Conservation (phyloP, 2,888 invertebrate species). For the Cyclophora albipunctata region DNA sequence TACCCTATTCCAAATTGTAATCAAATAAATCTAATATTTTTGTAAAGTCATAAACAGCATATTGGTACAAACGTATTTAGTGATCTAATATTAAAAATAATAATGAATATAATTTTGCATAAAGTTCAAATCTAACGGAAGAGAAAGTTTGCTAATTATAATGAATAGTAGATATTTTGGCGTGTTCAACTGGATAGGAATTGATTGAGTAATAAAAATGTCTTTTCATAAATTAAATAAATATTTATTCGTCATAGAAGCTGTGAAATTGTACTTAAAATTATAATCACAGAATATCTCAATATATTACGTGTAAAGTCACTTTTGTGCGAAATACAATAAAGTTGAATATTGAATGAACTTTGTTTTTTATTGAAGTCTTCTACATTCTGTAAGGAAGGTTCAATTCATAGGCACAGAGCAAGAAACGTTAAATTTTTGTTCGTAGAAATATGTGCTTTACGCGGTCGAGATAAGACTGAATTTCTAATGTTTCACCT, state of each 20-base stretch:
- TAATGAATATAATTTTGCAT: conserved; percentile 8
- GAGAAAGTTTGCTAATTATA: not conserved
- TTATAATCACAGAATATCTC: conserved; percentile 63
- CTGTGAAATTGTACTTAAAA: conserved; percentile 73
- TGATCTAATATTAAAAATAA: conserved; percentile 15
- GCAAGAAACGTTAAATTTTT: too few species aligned
- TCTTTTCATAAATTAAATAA: conserved; percentile 6
- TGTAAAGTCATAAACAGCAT: conserved; percentile 22
- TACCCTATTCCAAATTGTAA: conserved; percentile 2
- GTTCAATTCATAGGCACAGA: too few species aligned
- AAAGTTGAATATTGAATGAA: conserved; percentile 39
- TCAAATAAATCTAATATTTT: conserved; percentile 9
- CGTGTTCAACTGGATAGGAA: conserved; percentile 42
- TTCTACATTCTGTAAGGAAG: too few species aligned
- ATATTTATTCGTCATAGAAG: conserved; percentile 58
- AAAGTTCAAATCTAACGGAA: not conserved
- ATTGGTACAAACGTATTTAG: conserved; percentile 42
- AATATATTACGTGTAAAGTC: conserved; percentile 62
- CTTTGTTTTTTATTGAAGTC: conserved; percentile 12
- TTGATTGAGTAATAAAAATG: conserved; percentile 39
- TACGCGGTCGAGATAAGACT: too few species aligned
- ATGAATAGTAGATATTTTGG: conserved; percentile 11
- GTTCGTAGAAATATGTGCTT: too few species aligned
- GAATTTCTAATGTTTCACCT: too few species aligned
- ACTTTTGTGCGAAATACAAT: conserved; percentile 70